phyloP scores from a whole-genome alignment of 2,888 invertebrate species.

The Lamproptera curius region DNA sequence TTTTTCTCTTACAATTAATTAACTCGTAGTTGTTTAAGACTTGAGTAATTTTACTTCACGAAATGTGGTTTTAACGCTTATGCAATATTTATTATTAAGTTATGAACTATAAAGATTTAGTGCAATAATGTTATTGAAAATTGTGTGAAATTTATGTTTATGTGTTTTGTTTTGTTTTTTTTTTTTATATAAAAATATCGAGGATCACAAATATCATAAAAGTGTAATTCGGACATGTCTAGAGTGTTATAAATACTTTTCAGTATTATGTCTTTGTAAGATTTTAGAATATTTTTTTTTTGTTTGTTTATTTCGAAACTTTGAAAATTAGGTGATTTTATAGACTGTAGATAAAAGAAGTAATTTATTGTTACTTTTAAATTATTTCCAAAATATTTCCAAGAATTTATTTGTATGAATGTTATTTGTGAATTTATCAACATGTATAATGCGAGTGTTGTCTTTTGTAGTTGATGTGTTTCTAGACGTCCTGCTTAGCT shows the following conservation, averaged over 20 bases:
- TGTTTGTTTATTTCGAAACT: slow-evolving; percentile 60
- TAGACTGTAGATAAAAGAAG: slow-evolving; percentile 62
- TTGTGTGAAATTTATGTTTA: slow-evolving; percentile 70
- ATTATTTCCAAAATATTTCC: slow-evolving; percentile 69
- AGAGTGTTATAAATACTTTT: slow-evolving; percentile 56
- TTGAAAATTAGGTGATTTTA: slow-evolving; percentile 65
- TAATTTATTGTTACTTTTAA: slow-evolving; percentile 76
- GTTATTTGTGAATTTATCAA: slow-evolving; percentile 40
- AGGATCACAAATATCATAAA: slow-evolving; percentile 42
- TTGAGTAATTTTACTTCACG: slow-evolving; percentile 60
- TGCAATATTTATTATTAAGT: slow-evolving; percentile 76
- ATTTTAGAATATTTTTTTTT: slow-evolving; percentile 59
- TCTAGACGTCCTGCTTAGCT: slow-evolving; percentile 70
- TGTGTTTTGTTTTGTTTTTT: slow-evolving; percentile 67
- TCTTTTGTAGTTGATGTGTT: slow-evolving; percentile 44
- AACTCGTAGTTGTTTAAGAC: slow-evolving; percentile 63
- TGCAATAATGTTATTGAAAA: slow-evolving; percentile 76
- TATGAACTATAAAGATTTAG: slow-evolving; percentile 63
- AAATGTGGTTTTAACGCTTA: slow-evolving; percentile 68
- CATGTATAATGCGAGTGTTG: slow-evolving; percentile 43
- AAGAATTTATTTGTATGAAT: slow-evolving; percentile 50
- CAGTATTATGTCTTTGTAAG: slow-evolving; percentile 74
- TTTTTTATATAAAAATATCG: slow-evolving; percentile 52
- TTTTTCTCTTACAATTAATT: slow-evolving; percentile 61
- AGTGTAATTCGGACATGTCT: slow-evolving; percentile 53